Base-by-base conservation (phyloP, 2,888 invertebrate genomes). In the Acanthacorydalis orientalis region DNA sequence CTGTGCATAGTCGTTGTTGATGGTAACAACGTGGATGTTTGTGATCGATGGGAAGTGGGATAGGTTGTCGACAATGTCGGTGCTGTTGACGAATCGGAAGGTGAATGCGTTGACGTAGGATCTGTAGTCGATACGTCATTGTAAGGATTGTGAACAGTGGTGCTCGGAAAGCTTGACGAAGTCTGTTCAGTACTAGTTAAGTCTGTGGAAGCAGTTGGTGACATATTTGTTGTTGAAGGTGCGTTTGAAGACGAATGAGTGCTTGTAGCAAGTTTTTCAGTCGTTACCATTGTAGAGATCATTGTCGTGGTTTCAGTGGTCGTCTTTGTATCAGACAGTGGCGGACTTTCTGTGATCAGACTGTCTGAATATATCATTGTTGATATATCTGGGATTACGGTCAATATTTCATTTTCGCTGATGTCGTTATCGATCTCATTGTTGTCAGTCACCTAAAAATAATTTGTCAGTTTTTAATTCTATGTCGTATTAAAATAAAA, bases 371-470 rank as follows among this genome's bases (percentile, higher is more conserved):
- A 47, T 15, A 47, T n/a, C 15, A 34, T 47, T 11, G 34, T 11
- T 14, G 34, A 16, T 14, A 34, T 32, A 16, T 38, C 15, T 11
- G 47, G 42, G 15, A 43, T 43, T 11, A 47, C 35, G 7, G 47
- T 47, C n/a, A 47, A 12, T 23, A 47, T 47, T 43, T 47, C 47
- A 32, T 39, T 32, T 33, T 42, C 58, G 53, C 57, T 58, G 55
- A 54, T 50, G 55, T 57, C 55, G 48, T 46, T 56, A 54, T 50
- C 55, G 48, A 54, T 56, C 54, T 53, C 54, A 56, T 56, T 59
- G 54, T 56, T 51, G 52, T 57, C 59, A 59, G 62, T 57, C 59
- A 23, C 23, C 23, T 61, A 58, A 35, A 45, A 33, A 45, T 11
- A 35, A 37, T 37, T 37, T 37, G 31, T 41, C 7, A 41, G 31